Conservation (phyloP, 1,140 invertebrate genomes). For the Meloidogyne floridensis region DNA sequence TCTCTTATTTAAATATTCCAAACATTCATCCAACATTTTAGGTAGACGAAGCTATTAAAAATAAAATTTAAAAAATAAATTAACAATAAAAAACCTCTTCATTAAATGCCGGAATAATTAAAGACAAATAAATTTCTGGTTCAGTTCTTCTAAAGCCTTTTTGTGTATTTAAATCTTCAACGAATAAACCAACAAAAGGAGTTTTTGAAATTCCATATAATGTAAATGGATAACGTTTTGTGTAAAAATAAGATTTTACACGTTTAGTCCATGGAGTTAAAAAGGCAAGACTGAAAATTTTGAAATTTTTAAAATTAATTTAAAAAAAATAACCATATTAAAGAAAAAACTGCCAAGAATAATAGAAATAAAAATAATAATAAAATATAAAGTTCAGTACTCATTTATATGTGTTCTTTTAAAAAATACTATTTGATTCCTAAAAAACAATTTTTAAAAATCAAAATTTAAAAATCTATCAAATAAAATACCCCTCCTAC, state of each 20-base stretch:
- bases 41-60: slow-evolving; percentile 54
- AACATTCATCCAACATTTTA: slow-evolving; percentile 59
- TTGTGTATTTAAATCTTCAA: background rate
- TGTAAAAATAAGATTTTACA: slow-evolving; percentile 23
- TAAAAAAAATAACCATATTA: background rate
- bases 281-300: slow-evolving; percentile 41
- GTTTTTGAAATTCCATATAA: background rate
- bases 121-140: slow-evolving; percentile 48
- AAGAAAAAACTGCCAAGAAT: background rate
- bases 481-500: too few relatives aligned
- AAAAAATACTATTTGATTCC: too few relatives aligned
- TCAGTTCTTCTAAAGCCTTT: slow-evolving; percentile 20
- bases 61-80: slow-evolving; percentile 16
- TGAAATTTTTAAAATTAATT: background rate
- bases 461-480: too few relatives aligned
- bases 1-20: slow-evolving; percentile 53
- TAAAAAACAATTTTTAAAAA: too few relatives aligned
- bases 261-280: slow-evolving; percentile 38
- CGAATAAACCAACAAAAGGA: slow-evolving; percentile 7
- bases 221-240: slow-evolving; percentile 14
- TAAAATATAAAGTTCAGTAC: slow-evolving; percentile 6
- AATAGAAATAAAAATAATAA: background rate
- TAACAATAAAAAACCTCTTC: slow-evolving; percentile 44
- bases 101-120: slow-evolving; percentile 64
- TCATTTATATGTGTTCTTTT: background rate